Base-by-base conservation (phyloP, 2,888 invertebrate species). In the Stramonita haemastoma region DNA sequence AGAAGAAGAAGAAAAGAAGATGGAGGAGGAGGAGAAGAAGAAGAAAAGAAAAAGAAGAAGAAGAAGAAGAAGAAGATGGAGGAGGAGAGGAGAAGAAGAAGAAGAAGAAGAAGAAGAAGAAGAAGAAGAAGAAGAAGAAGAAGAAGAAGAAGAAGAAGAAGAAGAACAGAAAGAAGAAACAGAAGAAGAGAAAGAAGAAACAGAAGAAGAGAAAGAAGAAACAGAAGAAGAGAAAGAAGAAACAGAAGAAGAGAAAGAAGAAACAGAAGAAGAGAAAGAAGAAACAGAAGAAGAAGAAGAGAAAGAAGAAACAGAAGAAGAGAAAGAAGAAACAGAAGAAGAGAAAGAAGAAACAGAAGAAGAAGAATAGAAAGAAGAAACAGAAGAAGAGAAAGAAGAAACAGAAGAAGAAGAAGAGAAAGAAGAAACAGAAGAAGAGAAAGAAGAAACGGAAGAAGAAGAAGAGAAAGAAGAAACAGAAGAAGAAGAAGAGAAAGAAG, bases 1-100 rank as follows among this genome's bases (percentile, higher is more conserved):
- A 88, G 32, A 81, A 81, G 79, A 77, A 88, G 83, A 88, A 32
- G 11, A 46, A 81, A 70, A 77, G 87, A 87, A 46, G 77, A 36
- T 77, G 79, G 6, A 77, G 29, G 46, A 77, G 56, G 26, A 56
- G 77, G 34, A 56, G 57, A 29, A 2, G 70, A 26, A 57, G 17
- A 91, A 36, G 34, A 11, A 36, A 36, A 84, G 36, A 32, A 83
- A 83, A 83, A n/a, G n/a, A 70, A 70, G 70, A 70, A 70, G n/a
- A 11, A 11, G n/a, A 11, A n/a, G n/a, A 11, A 70, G 70, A 11
- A 70, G n/a, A 11, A 70, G n/a, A 11, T 4, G n/a, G n/a, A 70
- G n/a, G n/a, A 11, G n/a, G 11, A 11, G 70, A 70, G n/a, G n/a
- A n/a, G n/a, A 11, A 70, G 5, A 70, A 70, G n/a, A n/a, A 70